Percentiles rank a stretch among this genome's conserved stretches.
phyloP scores from a whole-genome alignment of 2,888 invertebrate species.

The Sthenelais limicola region DNA sequence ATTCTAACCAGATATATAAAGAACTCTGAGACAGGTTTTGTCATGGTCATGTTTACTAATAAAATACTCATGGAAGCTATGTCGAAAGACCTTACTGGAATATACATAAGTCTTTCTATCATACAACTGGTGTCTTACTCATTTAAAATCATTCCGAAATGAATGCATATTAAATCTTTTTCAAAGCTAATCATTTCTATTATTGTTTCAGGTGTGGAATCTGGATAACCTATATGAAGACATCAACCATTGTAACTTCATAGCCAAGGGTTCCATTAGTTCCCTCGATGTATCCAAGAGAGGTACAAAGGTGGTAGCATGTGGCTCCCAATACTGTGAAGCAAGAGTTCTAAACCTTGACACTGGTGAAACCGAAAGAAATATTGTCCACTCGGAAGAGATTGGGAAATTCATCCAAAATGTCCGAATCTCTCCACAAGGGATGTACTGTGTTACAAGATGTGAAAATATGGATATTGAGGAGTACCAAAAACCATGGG shows the following conservation, averaged over 20 bases:
- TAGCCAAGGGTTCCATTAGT: constrained; percentile 56
- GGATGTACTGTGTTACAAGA: constrained; percentile 56
- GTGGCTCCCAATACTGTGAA: constrained; percentile 54
- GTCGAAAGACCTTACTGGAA: neutral
- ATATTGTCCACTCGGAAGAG: constrained; percentile 58
- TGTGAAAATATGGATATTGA: constrained; percentile 47
- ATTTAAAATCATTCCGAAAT: neutral
- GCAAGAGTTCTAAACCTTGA: constrained; percentile 59
- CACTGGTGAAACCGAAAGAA: constrained; percentile 53
- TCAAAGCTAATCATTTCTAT: neutral
- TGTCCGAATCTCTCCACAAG: constrained; percentile 57
- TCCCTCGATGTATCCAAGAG: constrained; percentile 52
- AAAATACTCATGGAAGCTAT: no score
- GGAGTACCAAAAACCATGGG: constrained; percentile 48
- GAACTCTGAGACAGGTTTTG: no score
- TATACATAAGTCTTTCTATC: neutral
- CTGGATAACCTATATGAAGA: constrained; percentile 63
- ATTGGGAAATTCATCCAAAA: constrained; percentile 49
- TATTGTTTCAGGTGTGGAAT: constrained; percentile 60
- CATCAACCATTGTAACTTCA: constrained; percentile 57
- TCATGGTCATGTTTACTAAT: no score
- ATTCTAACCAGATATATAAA: no score
- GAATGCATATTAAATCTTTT: neutral
- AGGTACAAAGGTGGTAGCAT: constrained; percentile 55
- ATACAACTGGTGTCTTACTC: neutral